These are phyloP conservation scores for Python bivittatus DNA, from an alignment of 2,113 vertebrate species.

Conservation along the genomic window DNA sequence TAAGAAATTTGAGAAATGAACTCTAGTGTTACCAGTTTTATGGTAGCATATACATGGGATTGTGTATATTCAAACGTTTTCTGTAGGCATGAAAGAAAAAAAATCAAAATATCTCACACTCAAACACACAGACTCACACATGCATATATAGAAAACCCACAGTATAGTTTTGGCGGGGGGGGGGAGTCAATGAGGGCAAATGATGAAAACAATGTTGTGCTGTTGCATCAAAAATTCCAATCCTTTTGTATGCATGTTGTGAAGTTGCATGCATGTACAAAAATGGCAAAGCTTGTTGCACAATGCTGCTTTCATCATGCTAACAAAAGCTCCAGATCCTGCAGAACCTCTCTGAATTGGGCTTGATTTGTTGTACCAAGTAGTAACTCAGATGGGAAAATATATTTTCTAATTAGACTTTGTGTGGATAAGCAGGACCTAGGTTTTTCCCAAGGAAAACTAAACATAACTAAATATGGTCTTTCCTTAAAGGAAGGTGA, in stretches of 20 bases:
- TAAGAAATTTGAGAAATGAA: neutral
- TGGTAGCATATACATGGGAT: neutral
- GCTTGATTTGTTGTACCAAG: neutral
- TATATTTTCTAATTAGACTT: constrained; percentile 4
- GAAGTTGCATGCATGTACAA: neutral
- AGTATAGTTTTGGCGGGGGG: neutral
- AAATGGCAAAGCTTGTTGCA: neutral
- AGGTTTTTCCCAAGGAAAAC: neutral
- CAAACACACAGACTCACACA: neutral
- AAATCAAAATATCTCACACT: neutral
- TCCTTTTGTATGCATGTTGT: neutral
- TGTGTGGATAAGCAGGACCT: neutral
- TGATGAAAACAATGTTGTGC: neutral
- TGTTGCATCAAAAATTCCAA: neutral
- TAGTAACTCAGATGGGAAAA: neutral
- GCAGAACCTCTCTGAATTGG: neutral
- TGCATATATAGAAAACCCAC: no score
- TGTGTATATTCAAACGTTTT: neutral
- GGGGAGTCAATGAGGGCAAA: neutral
- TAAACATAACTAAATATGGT: neutral
- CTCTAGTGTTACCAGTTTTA: neutral
- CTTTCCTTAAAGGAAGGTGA: neutral
- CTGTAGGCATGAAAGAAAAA: neutral
- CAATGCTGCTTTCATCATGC: neutral
- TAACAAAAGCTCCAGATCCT: neutral